Conservation (phyloP, 2,113 vertebrate genomes). For the Elanus axillaris region DNA sequence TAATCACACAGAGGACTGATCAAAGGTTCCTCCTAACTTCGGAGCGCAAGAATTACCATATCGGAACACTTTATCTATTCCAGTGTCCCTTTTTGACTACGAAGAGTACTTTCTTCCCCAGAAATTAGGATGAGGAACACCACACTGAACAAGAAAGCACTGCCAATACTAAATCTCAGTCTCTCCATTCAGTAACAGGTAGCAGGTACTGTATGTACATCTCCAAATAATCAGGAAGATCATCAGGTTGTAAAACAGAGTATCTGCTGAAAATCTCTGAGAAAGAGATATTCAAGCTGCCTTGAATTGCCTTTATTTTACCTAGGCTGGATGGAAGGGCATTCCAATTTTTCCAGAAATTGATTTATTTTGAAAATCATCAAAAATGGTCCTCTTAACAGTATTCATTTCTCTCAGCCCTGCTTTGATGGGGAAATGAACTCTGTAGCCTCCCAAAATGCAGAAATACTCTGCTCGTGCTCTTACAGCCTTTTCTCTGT, state of each 20-base stretch:
- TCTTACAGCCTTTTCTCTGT: neutral
- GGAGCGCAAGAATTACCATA: neutral
- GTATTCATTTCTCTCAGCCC: neutral
- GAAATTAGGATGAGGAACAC: neutral
- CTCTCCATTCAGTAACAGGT: neutral
- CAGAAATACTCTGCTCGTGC: neutral
- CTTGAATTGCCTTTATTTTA: neutral
- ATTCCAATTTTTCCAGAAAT: neutral
- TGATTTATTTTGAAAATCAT: neutral
- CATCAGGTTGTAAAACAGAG: neutral
- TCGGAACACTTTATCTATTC: neutral
- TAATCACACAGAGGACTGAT: conserved; percentile 15
- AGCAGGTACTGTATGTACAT: neutral
- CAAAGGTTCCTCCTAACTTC: neutral
- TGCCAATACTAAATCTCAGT: neutral
- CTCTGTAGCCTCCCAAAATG: neutral
- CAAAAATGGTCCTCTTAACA: neutral
- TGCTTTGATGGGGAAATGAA: neutral
- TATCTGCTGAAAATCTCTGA: neutral
- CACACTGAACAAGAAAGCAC: neutral
- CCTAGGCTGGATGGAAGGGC: neutral
- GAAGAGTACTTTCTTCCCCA: neutral
- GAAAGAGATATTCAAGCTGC: neutral
- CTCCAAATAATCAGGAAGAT: neutral
- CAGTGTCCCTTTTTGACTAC: neutral